Percentiles rank a stretch among this genome's conserved stretches.
Evolutionary conservation across 2,888 invertebrate genomes (phyloP).

Genomic region (Drosophila vallismaia): DNA sequence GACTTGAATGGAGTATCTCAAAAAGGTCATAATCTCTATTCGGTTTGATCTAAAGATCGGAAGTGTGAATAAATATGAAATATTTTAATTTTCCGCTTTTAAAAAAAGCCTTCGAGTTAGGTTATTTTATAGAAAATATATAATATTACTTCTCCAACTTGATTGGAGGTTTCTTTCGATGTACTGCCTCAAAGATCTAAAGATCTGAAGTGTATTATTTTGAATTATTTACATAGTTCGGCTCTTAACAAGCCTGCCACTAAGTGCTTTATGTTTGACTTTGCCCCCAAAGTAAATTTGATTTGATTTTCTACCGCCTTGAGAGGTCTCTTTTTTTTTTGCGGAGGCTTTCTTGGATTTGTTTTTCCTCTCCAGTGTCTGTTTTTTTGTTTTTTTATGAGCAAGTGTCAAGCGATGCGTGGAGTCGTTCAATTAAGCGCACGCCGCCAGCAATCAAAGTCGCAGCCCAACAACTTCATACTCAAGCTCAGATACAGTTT

Average conservation of each 20-base stretch:
- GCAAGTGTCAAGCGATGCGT: conserved; percentile 66
- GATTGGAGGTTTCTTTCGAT: no score
- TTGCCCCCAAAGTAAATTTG: conserved; percentile 31
- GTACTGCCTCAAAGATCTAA: no score
- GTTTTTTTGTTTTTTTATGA: background rate
- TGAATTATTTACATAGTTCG: conserved; percentile 18
- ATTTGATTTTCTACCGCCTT: conserved; percentile 19
- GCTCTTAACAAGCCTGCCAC: conserved; percentile 29
- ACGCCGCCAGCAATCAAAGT: conserved; percentile 13
- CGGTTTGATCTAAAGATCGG: background rate
- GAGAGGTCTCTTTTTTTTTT: background rate
- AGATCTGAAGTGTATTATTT: background rate
- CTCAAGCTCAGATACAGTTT: background rate
- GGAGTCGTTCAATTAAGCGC: conserved; percentile 24
- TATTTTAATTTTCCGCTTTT: no score
- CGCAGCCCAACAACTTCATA: background rate
- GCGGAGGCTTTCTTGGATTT: conserved; percentile 29
- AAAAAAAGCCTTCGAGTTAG: no score
- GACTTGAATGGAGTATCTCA: background rate
- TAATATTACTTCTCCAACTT: no score
- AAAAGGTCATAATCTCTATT: background rate
- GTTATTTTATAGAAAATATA: no score
- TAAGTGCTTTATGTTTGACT: conserved; percentile 39
- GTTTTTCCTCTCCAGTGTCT: background rate
- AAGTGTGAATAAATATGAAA: no score